phyloP scores from a whole-genome alignment of 2,797 vertebrate species.

The Leptodactylus fallax region DNA sequence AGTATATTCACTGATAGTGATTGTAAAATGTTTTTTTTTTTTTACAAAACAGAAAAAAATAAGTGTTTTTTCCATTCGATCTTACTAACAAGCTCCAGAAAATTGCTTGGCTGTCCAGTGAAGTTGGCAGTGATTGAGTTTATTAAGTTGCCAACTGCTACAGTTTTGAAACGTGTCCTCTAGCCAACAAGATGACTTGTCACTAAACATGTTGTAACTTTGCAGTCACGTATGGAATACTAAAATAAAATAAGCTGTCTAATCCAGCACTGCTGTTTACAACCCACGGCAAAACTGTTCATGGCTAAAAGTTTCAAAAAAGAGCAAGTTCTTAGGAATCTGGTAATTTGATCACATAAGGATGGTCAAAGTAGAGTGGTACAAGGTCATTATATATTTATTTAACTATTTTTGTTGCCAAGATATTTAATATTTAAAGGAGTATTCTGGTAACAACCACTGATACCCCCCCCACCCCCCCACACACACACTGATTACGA shows the following conservation, averaged over 20 bases:
- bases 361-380: not conserved
- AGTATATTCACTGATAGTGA: not conserved
- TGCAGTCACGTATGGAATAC: constrained; percentile 58
- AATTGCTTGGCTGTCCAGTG: constrained; percentile 55
- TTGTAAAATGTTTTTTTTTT: not conserved
- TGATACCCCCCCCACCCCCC: no score
- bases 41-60: constrained; percentile 16
- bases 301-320: constrained; percentile 36
- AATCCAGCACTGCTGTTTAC: constrained; percentile 41
- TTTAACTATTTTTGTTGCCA: not conserved
- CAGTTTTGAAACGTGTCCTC: constrained; percentile 52
- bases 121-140: constrained; percentile 49
- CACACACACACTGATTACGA: no score
- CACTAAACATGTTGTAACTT: constrained; percentile 62
- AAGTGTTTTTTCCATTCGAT: constrained; percentile 30
- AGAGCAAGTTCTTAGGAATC: not conserved
- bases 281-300: constrained; percentile 55
- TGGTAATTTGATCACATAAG: not conserved
- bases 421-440: not conserved
- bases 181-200: constrained; percentile 61
- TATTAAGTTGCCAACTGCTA: constrained; percentile 60
- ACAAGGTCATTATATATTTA: not conserved
- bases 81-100: constrained; percentile 52
- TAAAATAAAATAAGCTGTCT: constrained; percentile 51
- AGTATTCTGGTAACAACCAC: no score